Evolutionary conservation across 2,113 vertebrate genomes (phyloP).

Genomic region (Oreotrochilus melanogaster): DNA sequence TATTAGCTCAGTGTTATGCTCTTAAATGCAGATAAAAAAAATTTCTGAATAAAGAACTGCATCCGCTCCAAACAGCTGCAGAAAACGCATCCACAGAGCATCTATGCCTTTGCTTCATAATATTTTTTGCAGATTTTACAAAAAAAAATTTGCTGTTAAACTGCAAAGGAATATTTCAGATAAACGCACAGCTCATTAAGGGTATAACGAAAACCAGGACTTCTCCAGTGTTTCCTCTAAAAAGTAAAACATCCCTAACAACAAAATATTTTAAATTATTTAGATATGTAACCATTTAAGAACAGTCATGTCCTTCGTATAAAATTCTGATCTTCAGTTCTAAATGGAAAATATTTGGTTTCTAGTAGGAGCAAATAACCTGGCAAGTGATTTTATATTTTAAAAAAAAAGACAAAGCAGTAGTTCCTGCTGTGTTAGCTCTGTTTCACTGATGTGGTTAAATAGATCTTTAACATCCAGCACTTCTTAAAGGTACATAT

Average conservation of each 20-base stretch:
- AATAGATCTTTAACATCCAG: slow-evolving; percentile 8
- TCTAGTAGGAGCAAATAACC: neutral
- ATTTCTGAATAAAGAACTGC: neutral
- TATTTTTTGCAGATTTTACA: neutral
- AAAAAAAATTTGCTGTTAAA: neutral
- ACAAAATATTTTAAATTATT: neutral
- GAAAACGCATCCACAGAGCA: accelerated
- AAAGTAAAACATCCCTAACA: neutral
- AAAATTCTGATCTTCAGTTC: neutral
- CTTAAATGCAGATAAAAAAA: neutral
- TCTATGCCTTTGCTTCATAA: neutral
- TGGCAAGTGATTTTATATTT: neutral
- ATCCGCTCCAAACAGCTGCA: neutral
- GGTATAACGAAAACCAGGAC: accelerated
- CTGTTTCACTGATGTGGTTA: slow-evolving; percentile 8
- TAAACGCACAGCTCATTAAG: neutral
- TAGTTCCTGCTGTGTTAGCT: slow-evolving; percentile 24
- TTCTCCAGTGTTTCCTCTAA: neutral
- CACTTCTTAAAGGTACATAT: slow-evolving; percentile 12
- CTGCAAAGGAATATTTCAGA: neutral
- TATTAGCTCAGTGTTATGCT: neutral
- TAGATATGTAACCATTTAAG: neutral
- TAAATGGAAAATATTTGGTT: slow-evolving; percentile 6
- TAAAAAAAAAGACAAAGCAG: neutral
- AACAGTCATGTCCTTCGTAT: neutral